Evolutionary conservation across 2,797 vertebrate genomes (phyloP), one percentile per base, ranked within the genome.

Genomic region (Glyptemys insculpta): DNA sequence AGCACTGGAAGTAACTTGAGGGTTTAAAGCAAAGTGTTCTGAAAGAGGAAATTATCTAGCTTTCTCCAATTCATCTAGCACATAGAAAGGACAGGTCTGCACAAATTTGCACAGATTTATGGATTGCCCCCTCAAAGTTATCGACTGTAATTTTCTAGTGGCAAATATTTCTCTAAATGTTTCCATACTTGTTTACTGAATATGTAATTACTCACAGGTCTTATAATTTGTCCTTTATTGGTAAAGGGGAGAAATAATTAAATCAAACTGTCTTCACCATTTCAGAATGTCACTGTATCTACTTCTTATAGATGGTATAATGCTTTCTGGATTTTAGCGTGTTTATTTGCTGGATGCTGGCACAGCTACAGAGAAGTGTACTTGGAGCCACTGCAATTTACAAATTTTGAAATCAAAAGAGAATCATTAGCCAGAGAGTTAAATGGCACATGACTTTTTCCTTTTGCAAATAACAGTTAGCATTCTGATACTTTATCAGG

Each of bases 361-460:
- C 90, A 96, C 37, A 96, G 31, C n/a, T 74, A 86, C 41, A 47
- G 37, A 86, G 34, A 31, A 97, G 7, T 34, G 8, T 3, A 4
- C 87, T 78, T 88, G 41, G 83, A 98, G 74, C 78, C 86, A 97
- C 92, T 92, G 41, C 57, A 96, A 79, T 79, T 56, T 93, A 94
- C n/a, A 97, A 94, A 96, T 98, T 97, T 97, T 97, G 90, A 50
- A 95, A 92, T 97, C 90, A 96, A 96, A 93, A 68, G 79, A 23
- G n/a, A 95, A 91, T 80, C 83, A 90, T 91, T 93, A 91, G 87
- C 79, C 88, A 97, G 95, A 94, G 34, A 97, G 78, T 94, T 94
- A 97, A 97, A 96, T 96, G 79, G 93, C 84, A 87, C 62, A 2
- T 59, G 41, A 89, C 29, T 76, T 53, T 76, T 11, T n/a, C 47